A percentile compares a stretch with the other conserved stretches of the same genome.
Conservation (phyloP, 2,113 vertebrate species). For the Aramus guarauna region DNA sequence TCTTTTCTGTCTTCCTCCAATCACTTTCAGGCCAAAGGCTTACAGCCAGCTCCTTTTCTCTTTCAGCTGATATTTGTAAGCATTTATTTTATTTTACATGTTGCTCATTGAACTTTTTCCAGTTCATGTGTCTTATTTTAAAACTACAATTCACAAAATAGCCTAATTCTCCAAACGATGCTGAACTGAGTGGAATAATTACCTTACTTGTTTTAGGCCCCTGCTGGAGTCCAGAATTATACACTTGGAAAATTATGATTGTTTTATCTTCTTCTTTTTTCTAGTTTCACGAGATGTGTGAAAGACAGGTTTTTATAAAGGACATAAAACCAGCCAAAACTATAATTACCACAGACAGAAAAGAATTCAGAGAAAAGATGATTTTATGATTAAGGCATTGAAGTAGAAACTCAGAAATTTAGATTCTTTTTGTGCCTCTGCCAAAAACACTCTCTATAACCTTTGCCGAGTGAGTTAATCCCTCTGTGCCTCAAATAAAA, state of each 20-base stretch:
- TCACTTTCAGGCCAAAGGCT: neutral
- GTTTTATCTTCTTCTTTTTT: constrained; percentile 19
- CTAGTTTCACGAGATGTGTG: neutral
- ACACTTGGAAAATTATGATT: constrained; percentile 62
- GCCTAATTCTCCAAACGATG: constrained; percentile 47
- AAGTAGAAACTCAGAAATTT: constrained; percentile 22
- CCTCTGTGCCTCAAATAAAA: neutral
- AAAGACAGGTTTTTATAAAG: constrained; percentile 45
- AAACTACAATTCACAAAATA: constrained; percentile 49
- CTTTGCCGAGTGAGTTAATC: neutral
- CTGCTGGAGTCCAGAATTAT: constrained; percentile 57
- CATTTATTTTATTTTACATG: neutral
- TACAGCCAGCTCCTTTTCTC: neutral
- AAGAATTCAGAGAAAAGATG: neutral
- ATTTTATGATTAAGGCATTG: constrained; percentile 26
- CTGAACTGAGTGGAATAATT: constrained; percentile 68
- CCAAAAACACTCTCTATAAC: constrained; percentile 13
- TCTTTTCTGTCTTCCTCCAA: neutral
- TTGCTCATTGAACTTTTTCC: constrained; percentile 43
- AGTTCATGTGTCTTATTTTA: constrained; percentile 50
- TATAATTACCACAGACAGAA: constrained; percentile 13
- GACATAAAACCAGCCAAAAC: constrained; percentile 22
- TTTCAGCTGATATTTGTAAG: neutral
- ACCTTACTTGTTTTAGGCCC: constrained; percentile 49
- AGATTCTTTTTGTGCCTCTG: constrained; percentile 6